Evolutionary conservation across 2,888 invertebrate species (phyloP), one percentile per base, ranked within the genome.

Genomic region (Hirudinaria manillensis): DNA sequence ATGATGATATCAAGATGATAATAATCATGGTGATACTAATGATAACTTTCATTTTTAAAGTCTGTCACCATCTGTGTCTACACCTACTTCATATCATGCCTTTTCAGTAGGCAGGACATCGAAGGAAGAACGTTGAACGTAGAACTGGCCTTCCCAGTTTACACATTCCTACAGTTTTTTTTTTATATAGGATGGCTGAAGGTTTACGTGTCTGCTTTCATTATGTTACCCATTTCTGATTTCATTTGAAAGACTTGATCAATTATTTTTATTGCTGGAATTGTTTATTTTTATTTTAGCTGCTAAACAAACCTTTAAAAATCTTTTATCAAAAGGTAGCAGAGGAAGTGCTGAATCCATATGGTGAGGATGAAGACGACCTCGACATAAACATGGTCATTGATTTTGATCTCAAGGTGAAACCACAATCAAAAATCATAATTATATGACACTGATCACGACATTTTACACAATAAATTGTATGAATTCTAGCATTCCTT

Each of bases 171-270:
- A 3, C 72, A 72, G n/a, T 75, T 75, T 65, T 75, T 75, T 72
- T 75, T 75, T 70, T 75, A 75, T 45, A 65, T 75, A 19, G 75
- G 75, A 61, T 75, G 75, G 75, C 71, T 75, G 61, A 75, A 75
- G 72, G 75, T 75, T 24, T 24, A 32, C 51, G 24, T 36, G 51
- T 10, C 2, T 7, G 16, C 36, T 1, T n/a, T 3, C 13, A 16
- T 21, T 66, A 16, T n/a, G 24, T 21, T 21, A 66, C 13, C 13
- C 16, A 66, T n/a, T 66, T 66, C 10, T 66, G 13, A 21, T n/a
- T 61, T 61, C n/a, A 61, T 61, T 27, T 13, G 13, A 6, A 61
- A 4, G 1, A 21, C n/a, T 7, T 45, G 45, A 45, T 45, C 1
- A 36, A 10, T 36, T 10, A 10, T 10, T 36, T 36, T 10, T 45